Conservation (phyloP, 2,888 invertebrate species). For the Toxonevra muliebris region DNA sequence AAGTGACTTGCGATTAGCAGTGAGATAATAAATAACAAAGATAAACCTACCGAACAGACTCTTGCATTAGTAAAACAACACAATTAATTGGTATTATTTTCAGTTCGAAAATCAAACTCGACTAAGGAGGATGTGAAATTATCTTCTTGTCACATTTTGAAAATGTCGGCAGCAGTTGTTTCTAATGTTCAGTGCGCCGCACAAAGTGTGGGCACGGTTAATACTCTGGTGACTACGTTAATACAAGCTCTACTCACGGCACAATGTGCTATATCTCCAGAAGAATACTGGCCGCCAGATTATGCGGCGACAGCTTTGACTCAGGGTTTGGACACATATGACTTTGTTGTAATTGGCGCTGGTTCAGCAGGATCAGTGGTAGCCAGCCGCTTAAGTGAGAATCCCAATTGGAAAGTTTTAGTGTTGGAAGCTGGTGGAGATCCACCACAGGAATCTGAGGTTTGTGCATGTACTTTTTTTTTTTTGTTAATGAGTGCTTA, state of each 20-base stretch:
- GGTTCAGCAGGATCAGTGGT: conserved; percentile 71
- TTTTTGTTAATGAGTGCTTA: no score
- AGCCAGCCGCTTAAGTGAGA: conserved; percentile 74
- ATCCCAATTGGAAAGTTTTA: conserved; percentile 77
- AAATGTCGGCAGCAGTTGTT: conserved; percentile 12
- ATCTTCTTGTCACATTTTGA: neutral
- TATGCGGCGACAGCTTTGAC: conserved; percentile 46
- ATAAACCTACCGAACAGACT: no score
- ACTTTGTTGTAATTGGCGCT: conserved; percentile 68
- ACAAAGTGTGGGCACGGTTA: conserved; percentile 46
- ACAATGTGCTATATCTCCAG: conserved; percentile 68
- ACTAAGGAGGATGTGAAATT: neutral
- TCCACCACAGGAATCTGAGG: conserved; percentile 65
- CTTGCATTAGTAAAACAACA: neutral
- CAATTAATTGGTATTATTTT: no score
- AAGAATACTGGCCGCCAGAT: conserved; percentile 68
- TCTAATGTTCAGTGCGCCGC: conserved; percentile 40
- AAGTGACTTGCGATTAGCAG: no score
- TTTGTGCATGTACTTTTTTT: no score
- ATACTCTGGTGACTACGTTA: conserved; percentile 68
- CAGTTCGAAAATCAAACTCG: neutral
- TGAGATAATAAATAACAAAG: no score
- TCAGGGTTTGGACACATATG: conserved; percentile 54
- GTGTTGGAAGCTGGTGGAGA: conserved; percentile 81
- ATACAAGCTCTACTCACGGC: conserved; percentile 70